phyloP scores from a whole-genome alignment of 2,888 invertebrate genomes.

The Stegophylla sp. region DNA sequence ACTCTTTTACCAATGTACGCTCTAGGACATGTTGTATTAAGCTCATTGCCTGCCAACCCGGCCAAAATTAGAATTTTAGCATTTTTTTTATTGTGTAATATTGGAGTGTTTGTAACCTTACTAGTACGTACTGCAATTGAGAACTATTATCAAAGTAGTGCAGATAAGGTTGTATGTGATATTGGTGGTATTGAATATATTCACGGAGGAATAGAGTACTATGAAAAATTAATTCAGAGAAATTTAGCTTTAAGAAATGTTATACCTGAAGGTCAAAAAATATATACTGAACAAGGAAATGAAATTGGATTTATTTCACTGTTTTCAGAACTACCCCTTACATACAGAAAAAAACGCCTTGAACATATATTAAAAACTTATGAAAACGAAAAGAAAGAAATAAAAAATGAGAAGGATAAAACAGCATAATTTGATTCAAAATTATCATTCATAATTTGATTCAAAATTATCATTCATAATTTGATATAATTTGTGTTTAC shows the following conservation, averaged over 20 bases:
- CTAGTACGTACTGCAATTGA: constrained; percentile 73
- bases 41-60: background rate
- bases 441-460: background rate
- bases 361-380: constrained; percentile 67
- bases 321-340: constrained; percentile 72
- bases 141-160: constrained; percentile 70
- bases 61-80: constrained; percentile 64
- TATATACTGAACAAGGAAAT: constrained; percentile 75
- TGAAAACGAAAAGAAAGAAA: constrained; percentile 62
- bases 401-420: constrained; percentile 60
- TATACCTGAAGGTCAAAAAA: constrained; percentile 70
- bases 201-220: constrained; percentile 79
- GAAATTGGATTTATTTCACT: constrained; percentile 73
- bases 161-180: constrained; percentile 72
- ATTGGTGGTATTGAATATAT: constrained; percentile 72
- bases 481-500: too few relatives aligned
- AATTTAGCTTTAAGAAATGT: constrained; percentile 77
- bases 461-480: too few relatives aligned
- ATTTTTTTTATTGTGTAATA: constrained; percentile 70
- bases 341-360: constrained; percentile 74
- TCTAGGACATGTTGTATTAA: background rate
- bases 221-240: constrained; percentile 74
- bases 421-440: background rate
- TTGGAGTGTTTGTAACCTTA: constrained; percentile 71
- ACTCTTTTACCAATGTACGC: constrained; percentile 64